These are phyloP conservation scores for Darwinula stevensoni DNA, from an alignment of 2,888 invertebrate species.

Conservation along the genomic window DNA sequence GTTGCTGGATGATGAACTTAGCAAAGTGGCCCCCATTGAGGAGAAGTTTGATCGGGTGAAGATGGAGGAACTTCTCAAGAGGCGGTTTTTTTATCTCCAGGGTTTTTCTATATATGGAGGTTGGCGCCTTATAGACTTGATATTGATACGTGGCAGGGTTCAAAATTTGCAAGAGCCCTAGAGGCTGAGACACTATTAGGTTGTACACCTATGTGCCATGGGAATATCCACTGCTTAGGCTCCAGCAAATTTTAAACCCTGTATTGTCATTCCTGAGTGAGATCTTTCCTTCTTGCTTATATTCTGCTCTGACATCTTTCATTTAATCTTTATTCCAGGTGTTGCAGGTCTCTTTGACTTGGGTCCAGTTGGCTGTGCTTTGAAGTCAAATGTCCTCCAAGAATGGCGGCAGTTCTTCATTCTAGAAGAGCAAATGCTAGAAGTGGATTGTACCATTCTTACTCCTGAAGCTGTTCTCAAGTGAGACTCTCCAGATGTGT, in stretches of 20 bases:
- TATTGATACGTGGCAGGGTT: too few species aligned
- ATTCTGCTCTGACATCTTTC: not conserved
- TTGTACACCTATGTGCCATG: too few species aligned
- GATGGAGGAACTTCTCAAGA: conserved; percentile 87
- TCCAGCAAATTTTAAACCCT: too few species aligned
- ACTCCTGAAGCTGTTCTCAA: conserved; percentile 91
- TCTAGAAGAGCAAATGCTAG: conserved; percentile 90
- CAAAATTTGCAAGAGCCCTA: too few species aligned
- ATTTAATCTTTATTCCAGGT: conserved; percentile 15
- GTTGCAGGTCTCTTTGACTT: conserved; percentile 72
- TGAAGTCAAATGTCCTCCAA: conserved; percentile 76
- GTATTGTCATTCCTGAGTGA: not conserved
- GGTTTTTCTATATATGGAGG: conserved; percentile 99
- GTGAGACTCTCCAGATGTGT: conserved; percentile 16
- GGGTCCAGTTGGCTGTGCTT: conserved; percentile 96
- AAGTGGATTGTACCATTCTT: conserved; percentile 88
- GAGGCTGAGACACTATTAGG: too few species aligned
- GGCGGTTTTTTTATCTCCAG: conserved; percentile 91
- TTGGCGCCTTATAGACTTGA: conserved; percentile 9
- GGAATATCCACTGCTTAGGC: too few species aligned
- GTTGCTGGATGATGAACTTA: conserved; percentile 48
- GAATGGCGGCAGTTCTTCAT: conserved; percentile 88
- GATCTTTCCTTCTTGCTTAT: conserved; percentile 1
- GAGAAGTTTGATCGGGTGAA: conserved; percentile 54
- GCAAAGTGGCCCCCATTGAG: conserved; percentile 21